A percentile compares a stretch with the other conserved stretches of the same genome.
Conservation (phyloP, 2,888 invertebrate species). For the Dolomedes plantarius region DNA sequence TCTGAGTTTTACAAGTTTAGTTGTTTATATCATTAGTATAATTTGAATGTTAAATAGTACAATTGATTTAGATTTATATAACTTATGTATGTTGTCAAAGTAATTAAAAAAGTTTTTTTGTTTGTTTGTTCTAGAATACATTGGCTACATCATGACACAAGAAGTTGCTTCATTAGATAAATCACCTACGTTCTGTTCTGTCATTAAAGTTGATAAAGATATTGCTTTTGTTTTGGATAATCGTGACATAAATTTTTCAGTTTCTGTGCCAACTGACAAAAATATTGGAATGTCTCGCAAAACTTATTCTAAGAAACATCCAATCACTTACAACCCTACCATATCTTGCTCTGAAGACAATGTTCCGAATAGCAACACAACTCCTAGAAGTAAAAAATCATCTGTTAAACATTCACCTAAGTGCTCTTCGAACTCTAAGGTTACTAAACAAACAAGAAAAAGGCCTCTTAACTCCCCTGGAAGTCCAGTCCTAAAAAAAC, state of each 20-base stretch:
- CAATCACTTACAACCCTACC: neutral
- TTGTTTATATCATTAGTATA: too few species aligned
- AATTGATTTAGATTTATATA: too few species aligned
- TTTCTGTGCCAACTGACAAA: constrained; percentile 8
- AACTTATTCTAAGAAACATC: constrained; percentile 38
- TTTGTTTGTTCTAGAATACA: too few species aligned
- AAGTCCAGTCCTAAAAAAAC: neutral
- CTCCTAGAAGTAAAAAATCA: neutral
- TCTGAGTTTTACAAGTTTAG: too few species aligned
- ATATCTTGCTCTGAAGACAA: neutral
- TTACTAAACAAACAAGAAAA: neutral
- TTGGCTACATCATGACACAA: neutral
- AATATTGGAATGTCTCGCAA: constrained; percentile 22
- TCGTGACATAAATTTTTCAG: neutral
- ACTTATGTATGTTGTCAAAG: too few species aligned
- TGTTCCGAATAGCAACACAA: neutral
- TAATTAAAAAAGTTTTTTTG: too few species aligned
- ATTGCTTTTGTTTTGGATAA: constrained; percentile 32
- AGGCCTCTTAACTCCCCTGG: neutral
- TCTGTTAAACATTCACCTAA: neutral
- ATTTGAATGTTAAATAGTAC: too few species aligned
- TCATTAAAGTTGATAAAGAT: constrained; percentile 37
- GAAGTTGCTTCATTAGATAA: neutral
- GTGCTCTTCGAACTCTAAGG: neutral
- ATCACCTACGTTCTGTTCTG: neutral